Base-by-base conservation (phyloP, 2,113 vertebrate genomes). In the Vidua chalybeata region DNA sequence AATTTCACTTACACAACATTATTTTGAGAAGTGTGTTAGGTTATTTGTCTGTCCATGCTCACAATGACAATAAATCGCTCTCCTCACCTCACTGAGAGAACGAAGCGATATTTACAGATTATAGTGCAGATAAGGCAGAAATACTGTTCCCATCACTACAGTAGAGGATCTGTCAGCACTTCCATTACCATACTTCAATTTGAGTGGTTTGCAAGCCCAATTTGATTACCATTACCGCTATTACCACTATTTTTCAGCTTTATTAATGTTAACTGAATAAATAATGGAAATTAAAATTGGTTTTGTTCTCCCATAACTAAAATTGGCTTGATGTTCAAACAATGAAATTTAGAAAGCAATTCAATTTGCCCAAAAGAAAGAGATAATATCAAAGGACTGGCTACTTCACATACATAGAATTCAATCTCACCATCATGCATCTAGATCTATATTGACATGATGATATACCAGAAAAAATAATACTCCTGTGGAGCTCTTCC, bases 251-350 rank as follows among this genome's bases (percentile, higher is more conserved):
- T 91, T 96, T 96, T 86, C 90, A 96, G 62, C 58, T 91, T 93
- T 96, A 96, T 93, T 93, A 93, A 92, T 54, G 85, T 85, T 90
- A 93, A 86, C 39, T 67, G 85, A 94, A 91, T 90, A 95, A 91
- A 91, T 85, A 33, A 68, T 21, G 45, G 52, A 74, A 61, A 52
- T 67, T 84, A 83, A 90, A 88, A 86, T 64, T 78, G 56, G 9
- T 71, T 92, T 96, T 86, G 19, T 89, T 88, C 68, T 93, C 72
- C 92, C 83, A 54, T 84, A 86, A 92, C 75, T 86, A 88, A 90
- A 94, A 90, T 37, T 75, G 68, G 72, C 92, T 72, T 72, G 59
- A 90, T 90, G 39, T n/a, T 56, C 52, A 92, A 94, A 91, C 80
- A 84, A 48, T 4, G 2, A 81, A 77, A 54, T 81, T 72, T 71